Evolutionary conservation across 2,797 vertebrate species (phyloP).

Genomic region (Columba guinea): DNA sequence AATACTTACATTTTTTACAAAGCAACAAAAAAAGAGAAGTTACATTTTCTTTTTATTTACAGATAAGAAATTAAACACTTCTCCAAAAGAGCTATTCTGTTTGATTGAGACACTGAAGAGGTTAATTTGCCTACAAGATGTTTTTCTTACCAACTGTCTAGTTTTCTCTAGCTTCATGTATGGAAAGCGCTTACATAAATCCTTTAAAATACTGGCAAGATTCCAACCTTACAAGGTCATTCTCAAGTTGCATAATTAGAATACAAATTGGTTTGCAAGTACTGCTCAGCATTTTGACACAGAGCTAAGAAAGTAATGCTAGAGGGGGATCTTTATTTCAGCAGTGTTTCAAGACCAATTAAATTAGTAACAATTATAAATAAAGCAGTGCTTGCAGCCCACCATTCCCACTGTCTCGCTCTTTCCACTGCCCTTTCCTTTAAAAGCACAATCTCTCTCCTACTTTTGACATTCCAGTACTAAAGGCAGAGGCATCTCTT

Average conservation of each 20-base stretch:
- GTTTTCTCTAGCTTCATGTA: not conserved
- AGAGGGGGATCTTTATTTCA: constrained; percentile 21
- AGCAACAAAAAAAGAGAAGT: not conserved
- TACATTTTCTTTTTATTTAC: not conserved
- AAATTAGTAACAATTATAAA: constrained; percentile 50
- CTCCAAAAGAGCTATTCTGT: not conserved
- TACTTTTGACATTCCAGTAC: not conserved
- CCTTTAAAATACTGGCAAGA: constrained; percentile 1
- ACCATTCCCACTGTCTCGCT: fast-evolving
- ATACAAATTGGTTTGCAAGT: constrained; percentile 53
- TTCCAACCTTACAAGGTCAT: not conserved
- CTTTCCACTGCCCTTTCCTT: not conserved
- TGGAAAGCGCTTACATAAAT: not conserved
- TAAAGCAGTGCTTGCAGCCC: not conserved
- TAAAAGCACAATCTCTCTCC: not conserved
- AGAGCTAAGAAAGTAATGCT: constrained; percentile 47
- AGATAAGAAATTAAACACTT: not conserved
- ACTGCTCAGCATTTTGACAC: constrained; percentile 12
- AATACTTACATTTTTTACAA: not conserved
- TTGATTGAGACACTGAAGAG: not conserved
- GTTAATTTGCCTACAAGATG: not conserved
- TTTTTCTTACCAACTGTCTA: not conserved
- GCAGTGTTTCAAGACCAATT: constrained; percentile 39
- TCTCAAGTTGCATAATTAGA: constrained; percentile 43
- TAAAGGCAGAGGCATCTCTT: not conserved